Base-by-base conservation (phyloP, 2,888 invertebrate genomes). In the Embidobia sp. region DNA sequence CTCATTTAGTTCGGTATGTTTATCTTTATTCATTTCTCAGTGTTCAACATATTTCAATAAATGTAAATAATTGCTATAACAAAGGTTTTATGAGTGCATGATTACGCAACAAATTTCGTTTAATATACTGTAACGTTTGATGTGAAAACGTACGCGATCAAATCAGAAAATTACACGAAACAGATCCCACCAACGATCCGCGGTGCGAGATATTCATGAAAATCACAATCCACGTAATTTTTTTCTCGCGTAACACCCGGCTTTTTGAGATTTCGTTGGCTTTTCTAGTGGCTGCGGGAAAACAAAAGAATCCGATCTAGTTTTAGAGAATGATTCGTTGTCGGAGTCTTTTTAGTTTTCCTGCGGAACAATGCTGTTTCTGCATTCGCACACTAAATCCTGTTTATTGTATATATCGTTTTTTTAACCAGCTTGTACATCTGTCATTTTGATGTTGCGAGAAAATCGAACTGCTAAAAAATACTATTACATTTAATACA, bases 251-350 rank as follows among this genome's bases (percentile, higher is more conserved):
- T 61, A 61, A 70, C 61, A 61, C 53, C 51, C 7, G 15, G 51
- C 31, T 70, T 70, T 70, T 70, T 70, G 51, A 61, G 70, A 70
- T 70, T 49, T 49, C 35, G 44, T 46, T 70, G 61, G 70, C 70
- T 70, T 61, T 61, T 70, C 44, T 61, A 44, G 49, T 19, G 51
- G 51, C 33, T 59, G 59, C 69, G 31, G 11, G 8, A 22, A 70
- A 70, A 49, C 69, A 70, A 70, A 70, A 37, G 59, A 59, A 70
- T 51, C 69, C 69, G 69, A 59, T 59, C 69, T 70, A 31, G 69
- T 51, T 70, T 59, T 59, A 59, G 48, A 59, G 59, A 59, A 59
- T 70, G 69, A 70, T 70, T 59, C 69, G 69, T 70, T 70, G 69
- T 44, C 42, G 5, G 49, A 70, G 49, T 70, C 59, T 51, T 51